Evolutionary conservation across 1,140 invertebrate genomes (phyloP), one percentile per base, ranked within the genome.

Genomic region (Bursaphelenchus mucronatus): DNA sequence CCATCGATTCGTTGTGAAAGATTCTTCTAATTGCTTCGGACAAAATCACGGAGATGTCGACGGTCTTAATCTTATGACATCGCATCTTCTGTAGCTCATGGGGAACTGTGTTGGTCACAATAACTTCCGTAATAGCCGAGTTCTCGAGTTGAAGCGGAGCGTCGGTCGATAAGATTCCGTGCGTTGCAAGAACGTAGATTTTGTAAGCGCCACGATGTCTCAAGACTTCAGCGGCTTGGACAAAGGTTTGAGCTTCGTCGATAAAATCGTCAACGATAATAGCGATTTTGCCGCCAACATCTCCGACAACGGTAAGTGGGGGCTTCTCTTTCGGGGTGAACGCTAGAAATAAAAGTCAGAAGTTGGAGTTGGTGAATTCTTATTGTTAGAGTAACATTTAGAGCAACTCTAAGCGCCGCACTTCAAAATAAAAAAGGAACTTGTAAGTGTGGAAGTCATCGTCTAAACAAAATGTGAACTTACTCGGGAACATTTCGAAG

Each of bases 261-360:
- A 99, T 92, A 86, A 98, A 89, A 81, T 98, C 94, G 83, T 97
- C 94, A 83, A 98, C 94, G 89, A 98, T 97, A 68, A 99, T 97
- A 45, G 95, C 95, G 81, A 97, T 97, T 74, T 91, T 87, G 41
- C 94, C 94, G 52, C 89, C 90, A 10, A 96, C 93, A 85, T 96
- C 93, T 15, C 93, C 93, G 1, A 96, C 93, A 13, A 96, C 90
- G 81, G 92, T 94, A 55, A 96, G 91, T 15, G 94, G 95, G 3
- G 94, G 94, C 82, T 97, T 98, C 79, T 96, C 94, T 83, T 97
- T 97, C 0, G 91, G 89, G 9, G 90, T 89, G 82, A 91, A 54
- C 11, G 53, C 40, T 7, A 17, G 30, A 30, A 30, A 30, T 30
- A 30, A 30, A 30, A 30, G 30, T 3, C 5, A 30, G 30, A 5